These are phyloP conservation scores for Scelioninae gen. 2 DNA, from an alignment of 2,888 invertebrate species.

Conservation along the genomic window DNA sequence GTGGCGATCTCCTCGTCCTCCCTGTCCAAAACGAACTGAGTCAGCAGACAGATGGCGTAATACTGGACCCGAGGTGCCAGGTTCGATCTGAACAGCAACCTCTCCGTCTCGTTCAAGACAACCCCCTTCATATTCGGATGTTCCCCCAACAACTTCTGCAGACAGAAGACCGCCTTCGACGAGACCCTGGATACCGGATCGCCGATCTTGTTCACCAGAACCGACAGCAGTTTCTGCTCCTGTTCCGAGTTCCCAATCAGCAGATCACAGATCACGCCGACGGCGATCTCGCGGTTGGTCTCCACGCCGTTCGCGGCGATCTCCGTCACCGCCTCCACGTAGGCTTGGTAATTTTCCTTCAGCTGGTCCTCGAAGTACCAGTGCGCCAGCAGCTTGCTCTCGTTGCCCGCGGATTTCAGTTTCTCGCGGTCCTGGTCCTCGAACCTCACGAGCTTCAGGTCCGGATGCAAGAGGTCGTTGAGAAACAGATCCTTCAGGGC, in stretches of 20 bases:
- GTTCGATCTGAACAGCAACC: conserved; percentile 91
- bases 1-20: conserved; percentile 87
- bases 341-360: conserved; percentile 86
- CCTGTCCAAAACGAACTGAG: conserved; percentile 86
- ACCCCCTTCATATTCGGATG: conserved; percentile 96
- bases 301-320: conserved; percentile 88
- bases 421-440: conserved; percentile 80
- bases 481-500: conserved; percentile 87
- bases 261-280: conserved; percentile 84
- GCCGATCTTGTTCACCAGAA: conserved; percentile 95
- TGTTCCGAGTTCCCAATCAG: conserved; percentile 88
- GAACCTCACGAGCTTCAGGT: conserved; percentile 81
- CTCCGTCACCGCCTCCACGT: conserved; percentile 83
- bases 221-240: conserved; percentile 87
- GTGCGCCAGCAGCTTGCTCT: conserved; percentile 80
- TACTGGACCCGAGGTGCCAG: conserved; percentile 91
- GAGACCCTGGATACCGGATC: conserved; percentile 93
- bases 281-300: conserved; percentile 87
- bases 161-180: conserved; percentile 89
- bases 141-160: conserved; percentile 87
- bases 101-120: conserved; percentile 91
- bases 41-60: conserved; percentile 93
- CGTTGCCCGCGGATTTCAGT: conserved; percentile 75
- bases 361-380: conserved; percentile 96
- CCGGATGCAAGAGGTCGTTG: conserved; percentile 82